phyloP scores from a whole-genome alignment of 2,113 vertebrate genomes.

The Copsychus sechellarum region DNA sequence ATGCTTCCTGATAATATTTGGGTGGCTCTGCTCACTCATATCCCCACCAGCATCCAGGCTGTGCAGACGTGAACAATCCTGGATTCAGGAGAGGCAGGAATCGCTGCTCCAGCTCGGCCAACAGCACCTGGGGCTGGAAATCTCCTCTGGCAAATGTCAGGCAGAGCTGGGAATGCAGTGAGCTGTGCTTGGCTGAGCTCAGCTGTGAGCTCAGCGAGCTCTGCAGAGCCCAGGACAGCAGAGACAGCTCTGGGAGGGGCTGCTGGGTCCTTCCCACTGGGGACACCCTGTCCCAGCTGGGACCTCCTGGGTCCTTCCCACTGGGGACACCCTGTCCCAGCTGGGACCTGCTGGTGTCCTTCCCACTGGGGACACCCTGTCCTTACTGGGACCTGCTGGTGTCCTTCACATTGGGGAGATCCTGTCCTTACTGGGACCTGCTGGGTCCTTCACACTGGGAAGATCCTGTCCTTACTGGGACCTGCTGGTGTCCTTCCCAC shows the following conservation, averaged over 20 bases:
- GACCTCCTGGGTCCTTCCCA: too few species aligned
- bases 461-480: too few species aligned
- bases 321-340: too few species aligned
- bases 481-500: too few species aligned
- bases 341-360: background rate
- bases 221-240: background rate
- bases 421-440: too few species aligned
- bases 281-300: accelerated
- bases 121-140: background rate
- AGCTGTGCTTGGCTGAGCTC: background rate
- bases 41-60: background rate
- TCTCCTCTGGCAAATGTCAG: background rate
- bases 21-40: background rate
- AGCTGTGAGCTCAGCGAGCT: background rate
- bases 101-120: accelerated
- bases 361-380: background rate
- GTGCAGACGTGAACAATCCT: background rate
- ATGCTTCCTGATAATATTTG: background rate
- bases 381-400: too few species aligned
- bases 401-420: too few species aligned
- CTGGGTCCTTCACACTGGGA: too few species aligned
- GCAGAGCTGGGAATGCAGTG: background rate
- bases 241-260: background rate
- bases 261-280: background rate
- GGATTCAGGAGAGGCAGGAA: accelerated